Conservation (phyloP, 92 coral and sea anemone genomes). For the Paragorgia papillata region DNA sequence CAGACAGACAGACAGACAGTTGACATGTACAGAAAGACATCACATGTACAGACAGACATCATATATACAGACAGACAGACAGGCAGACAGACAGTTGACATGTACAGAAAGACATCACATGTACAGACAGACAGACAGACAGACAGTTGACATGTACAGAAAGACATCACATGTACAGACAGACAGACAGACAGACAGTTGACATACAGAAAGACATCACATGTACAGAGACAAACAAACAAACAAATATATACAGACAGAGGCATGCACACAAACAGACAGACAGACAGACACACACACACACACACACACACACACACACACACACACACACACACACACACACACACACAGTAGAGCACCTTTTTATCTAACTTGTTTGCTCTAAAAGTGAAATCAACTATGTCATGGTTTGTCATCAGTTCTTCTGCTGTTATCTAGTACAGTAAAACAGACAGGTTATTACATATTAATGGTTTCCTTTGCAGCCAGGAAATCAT, state of each 20-base stretch:
- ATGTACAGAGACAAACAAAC: neutral
- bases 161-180: neutral
- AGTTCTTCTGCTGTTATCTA: constrained; percentile 93
- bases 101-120: constrained; percentile 1
- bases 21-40: constrained; percentile 5
- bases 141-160: constrained; percentile 3
- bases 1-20: neutral
- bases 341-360: too few relatives aligned
- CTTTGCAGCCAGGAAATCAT: too few relatives aligned
- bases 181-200: constrained; percentile 7
- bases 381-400: constrained; percentile 78
- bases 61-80: neutral
- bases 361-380: constrained; percentile 95
- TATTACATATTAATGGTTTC: constrained; percentile 7
- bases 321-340: too few relatives aligned
- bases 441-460: neutral
- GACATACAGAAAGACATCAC: neutral
- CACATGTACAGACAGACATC: neutral
- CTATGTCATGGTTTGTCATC: constrained; percentile 74
- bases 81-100: neutral
- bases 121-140: neutral
- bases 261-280: too few relatives aligned
- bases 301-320: neutral
- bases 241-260: neutral
- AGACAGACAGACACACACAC: neutral